phyloP scores from a whole-genome alignment of 2,888 invertebrate genomes.

The Adineta ricciae region DNA sequence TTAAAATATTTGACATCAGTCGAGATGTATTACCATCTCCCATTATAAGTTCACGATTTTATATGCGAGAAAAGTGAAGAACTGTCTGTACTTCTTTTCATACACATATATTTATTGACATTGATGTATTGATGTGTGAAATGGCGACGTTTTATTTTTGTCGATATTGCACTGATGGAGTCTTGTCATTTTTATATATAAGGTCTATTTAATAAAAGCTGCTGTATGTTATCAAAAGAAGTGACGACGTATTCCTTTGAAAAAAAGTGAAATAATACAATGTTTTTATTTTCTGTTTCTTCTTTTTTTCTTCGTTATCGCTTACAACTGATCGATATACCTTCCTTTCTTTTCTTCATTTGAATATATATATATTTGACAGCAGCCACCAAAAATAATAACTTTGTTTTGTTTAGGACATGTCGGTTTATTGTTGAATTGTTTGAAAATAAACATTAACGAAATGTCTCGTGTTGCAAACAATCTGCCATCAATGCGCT shows the following conservation, averaged over 20 bases:
- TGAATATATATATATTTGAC: background rate
- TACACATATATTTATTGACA: background rate
- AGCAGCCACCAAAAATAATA: background rate
- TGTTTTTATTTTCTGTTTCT: background rate
- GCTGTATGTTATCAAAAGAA: background rate
- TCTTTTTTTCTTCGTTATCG: background rate
- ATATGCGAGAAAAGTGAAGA: too few relatives aligned
- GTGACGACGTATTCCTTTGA: background rate
- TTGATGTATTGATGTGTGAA: background rate
- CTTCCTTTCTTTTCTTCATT: background rate
- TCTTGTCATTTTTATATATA: background rate
- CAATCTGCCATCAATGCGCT: background rate
- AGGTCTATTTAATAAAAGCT: background rate
- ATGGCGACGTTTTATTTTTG: background rate
- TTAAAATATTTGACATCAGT: background rate
- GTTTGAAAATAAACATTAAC: background rate
- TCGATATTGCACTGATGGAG: background rate
- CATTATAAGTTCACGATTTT: background rate
- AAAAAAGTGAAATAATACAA: background rate
- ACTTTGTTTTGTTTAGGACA: background rate
- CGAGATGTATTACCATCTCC: background rate
- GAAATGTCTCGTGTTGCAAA: slow-evolving; percentile 9
- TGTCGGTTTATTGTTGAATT: background rate
- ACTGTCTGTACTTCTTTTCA: background rate
- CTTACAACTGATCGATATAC: background rate